phyloP scores from a whole-genome alignment of 2,888 invertebrate genomes.

The Melanotus villosus region DNA sequence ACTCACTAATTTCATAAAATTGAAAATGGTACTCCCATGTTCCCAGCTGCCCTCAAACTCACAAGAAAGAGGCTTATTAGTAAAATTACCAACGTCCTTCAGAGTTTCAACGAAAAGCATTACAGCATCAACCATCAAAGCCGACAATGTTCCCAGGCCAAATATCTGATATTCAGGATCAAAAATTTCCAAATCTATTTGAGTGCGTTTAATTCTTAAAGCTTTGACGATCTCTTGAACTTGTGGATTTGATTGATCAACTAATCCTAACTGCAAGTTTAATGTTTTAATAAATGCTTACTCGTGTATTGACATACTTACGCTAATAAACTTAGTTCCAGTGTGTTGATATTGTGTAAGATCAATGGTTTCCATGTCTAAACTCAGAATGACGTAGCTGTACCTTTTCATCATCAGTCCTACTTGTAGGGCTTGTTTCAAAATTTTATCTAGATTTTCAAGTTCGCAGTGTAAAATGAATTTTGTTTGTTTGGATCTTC shows the following conservation, averaged over 20 bases:
- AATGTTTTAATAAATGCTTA: neutral
- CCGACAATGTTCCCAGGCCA: constrained; percentile 78
- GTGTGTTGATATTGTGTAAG: constrained; percentile 71
- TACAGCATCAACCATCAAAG: constrained; percentile 90
- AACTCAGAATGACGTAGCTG: constrained; percentile 72
- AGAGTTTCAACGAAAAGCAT: constrained; percentile 83
- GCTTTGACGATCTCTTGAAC: constrained; percentile 2
- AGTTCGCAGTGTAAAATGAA: constrained; percentile 72
- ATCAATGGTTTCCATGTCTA: constrained; percentile 74
- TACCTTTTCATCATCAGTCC: constrained; percentile 73
- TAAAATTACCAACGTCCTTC: constrained; percentile 60
- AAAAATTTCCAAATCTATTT: constrained; percentile 63
- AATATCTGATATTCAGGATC: constrained; percentile 3
- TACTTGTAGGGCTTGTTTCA: constrained; percentile 73
- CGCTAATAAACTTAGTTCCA: constrained; percentile 75
- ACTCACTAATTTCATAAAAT: constrained; percentile 84
- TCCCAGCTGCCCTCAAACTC: constrained; percentile 78
- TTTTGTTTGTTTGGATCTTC: constrained; percentile 67
- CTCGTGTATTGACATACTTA: constrained; percentile 48
- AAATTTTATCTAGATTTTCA: constrained; percentile 68
- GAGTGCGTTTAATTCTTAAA: constrained; percentile 19
- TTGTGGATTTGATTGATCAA: constrained; percentile 70
- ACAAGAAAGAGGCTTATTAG: constrained; percentile 71
- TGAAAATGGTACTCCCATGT: constrained; percentile 86
- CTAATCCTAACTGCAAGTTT: constrained; percentile 66